These are phyloP conservation scores for Coelopa pilipes DNA, from an alignment of 2,888 invertebrate genomes.

Conservation along the genomic window DNA sequence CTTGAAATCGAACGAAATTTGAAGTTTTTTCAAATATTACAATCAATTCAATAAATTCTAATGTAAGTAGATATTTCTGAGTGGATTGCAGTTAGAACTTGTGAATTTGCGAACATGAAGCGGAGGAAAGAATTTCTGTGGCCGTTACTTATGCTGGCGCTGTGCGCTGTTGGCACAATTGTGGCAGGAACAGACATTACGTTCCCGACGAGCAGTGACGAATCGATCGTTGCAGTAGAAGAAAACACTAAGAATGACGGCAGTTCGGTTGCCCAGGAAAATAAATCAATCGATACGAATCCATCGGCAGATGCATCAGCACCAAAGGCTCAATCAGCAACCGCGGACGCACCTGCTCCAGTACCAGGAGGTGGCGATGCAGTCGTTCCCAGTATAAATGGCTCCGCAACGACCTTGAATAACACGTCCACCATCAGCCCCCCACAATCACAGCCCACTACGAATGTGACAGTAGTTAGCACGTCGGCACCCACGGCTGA, in stretches of 20 bases:
- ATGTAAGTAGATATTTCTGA: not conserved
- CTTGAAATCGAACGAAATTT: constrained; percentile 32
- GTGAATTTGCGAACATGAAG: not conserved
- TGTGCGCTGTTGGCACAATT: constrained; percentile 12
- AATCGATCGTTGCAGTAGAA: constrained; percentile 8
- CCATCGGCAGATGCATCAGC: not conserved
- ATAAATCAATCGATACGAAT: not conserved
- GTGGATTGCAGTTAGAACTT: too few relatives aligned
- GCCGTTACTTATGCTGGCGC: constrained; percentile 16
- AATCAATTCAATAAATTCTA: not conserved
- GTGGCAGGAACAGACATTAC: constrained; percentile 10
- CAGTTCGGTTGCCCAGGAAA: not conserved
- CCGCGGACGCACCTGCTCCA: not conserved
- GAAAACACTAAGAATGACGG: not conserved
- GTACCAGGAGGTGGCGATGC: not conserved
- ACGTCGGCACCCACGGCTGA: constrained; percentile 74
- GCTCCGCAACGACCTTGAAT: not conserved
- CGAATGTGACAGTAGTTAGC: constrained; percentile 41
- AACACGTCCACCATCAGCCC: not conserved
- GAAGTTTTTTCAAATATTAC: not conserved
- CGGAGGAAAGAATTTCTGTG: not conserved
- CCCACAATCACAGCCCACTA: not conserved
- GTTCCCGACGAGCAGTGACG: constrained; percentile 9
- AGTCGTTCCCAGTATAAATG: not conserved
- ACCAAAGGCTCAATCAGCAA: not conserved